Base-by-base conservation (phyloP, 2,113 vertebrate species). In the Heteronetta atricapilla region DNA sequence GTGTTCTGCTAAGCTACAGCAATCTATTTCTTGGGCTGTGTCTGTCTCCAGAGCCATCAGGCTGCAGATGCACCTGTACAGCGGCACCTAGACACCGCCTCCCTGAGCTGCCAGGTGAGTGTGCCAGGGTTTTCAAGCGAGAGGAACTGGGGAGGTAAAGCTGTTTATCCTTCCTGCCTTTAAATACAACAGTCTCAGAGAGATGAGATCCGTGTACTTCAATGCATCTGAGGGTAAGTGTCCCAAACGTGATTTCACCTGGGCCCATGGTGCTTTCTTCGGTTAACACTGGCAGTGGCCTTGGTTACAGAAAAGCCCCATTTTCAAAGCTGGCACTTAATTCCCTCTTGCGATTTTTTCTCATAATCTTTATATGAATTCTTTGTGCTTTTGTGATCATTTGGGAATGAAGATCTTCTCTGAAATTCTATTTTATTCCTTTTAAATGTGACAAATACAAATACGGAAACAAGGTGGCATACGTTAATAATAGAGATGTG, bases 361-460 rank as follows among this genome's bases (percentile, higher is more conserved):
- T 96, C 84, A 55, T 94, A 95, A 94, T 97, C 95, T 96, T 95
- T 97, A 92, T 90, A 90, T 93, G 78, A 94, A 87, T 97, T 91
- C 53, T 95, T 82, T 31, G 86, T 96, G 77, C 38, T 96, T 50
- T 58, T 80, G 69, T 4, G 58, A 77, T 97, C 95, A 87, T 96
- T 86, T 94, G 94, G 95, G 95, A 97, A 81, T 15, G 26, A 74
- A 83, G 90, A 88, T 93, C 77, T 73, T 96, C 94, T 97, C 97
- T 96, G 90, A 97, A 89, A 82, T 80, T 81, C 59, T 94, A 50
- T 96, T 96, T 96, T 97, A 80, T 96, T 97, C 88, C 89, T 97
- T 97, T 97, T 93, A 95, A 93, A 97, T 83, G 77, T 93, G 95
- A 94, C 93, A 96, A 97, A 95, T 96, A 97, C 90, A 97, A 97